Conservation (phyloP, 2,888 invertebrate species). For the Rhimphoctona megacephalus region DNA sequence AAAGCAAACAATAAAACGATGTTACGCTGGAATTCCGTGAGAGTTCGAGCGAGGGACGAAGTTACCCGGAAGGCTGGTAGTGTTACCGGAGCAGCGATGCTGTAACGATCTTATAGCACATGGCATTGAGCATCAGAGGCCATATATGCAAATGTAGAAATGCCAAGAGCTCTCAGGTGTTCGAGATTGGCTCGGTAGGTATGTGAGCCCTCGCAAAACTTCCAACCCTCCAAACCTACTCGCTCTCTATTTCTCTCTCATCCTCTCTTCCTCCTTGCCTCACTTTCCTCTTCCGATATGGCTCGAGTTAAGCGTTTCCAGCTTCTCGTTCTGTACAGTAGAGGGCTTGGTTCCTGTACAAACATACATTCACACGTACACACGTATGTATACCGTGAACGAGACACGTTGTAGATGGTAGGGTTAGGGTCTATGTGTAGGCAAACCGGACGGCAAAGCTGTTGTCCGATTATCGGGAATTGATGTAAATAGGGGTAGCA, state of each 20-base stretch:
- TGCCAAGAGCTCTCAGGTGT: slow-evolving; percentile 76
- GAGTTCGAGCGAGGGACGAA: slow-evolving; percentile 10
- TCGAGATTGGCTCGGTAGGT: slow-evolving; percentile 70
- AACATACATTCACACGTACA: neutral
- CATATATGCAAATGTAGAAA: slow-evolving; percentile 78
- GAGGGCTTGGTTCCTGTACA: slow-evolving; percentile 23
- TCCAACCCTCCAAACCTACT: slow-evolving; percentile 19
- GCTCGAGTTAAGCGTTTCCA: slow-evolving; percentile 62
- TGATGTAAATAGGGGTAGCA: slow-evolving; percentile 78
- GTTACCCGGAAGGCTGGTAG: slow-evolving; percentile 1
- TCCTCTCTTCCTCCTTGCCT: neutral
- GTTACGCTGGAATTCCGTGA: neutral
- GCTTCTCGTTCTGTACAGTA: slow-evolving; percentile 41
- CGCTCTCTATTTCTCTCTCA: slow-evolving; percentile 11
- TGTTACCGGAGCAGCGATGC: slow-evolving; percentile 5
- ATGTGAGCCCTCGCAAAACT: slow-evolving; percentile 59
- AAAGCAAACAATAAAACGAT: neutral
- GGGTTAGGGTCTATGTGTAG: slow-evolving; percentile 8
- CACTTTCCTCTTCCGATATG: slow-evolving; percentile 36
- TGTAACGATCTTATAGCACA: slow-evolving; percentile 50
- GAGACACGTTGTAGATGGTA: slow-evolving; percentile 10
- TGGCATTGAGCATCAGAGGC: slow-evolving; percentile 55
- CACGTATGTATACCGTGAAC: neutral
- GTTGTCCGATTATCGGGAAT: slow-evolving; percentile 79
- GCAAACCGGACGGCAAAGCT: slow-evolving; percentile 66